Evolutionary conservation across 2,113 vertebrate genomes (phyloP).

Genomic region (Microtus ochrogaster): DNA sequence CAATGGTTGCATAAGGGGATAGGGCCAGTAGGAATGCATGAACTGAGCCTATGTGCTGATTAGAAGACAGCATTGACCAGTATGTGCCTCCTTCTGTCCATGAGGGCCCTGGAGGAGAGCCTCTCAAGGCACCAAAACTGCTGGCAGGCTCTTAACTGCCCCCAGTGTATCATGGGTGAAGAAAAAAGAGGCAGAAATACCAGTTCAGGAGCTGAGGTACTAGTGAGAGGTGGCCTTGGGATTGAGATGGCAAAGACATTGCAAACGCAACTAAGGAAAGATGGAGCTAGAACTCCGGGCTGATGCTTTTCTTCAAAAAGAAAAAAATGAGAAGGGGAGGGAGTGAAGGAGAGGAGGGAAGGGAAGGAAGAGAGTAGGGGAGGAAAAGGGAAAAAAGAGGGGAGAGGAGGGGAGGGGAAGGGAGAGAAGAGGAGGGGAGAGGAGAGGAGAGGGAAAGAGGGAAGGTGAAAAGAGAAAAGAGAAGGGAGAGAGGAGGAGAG

Average conservation of each 20-base stretch:
- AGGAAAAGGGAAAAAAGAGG: too few species aligned
- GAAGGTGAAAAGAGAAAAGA: too few species aligned
- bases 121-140: background rate
- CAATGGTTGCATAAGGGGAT: accelerated
- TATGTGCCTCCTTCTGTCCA: background rate
- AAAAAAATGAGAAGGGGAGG: too few species aligned
- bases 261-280: background rate
- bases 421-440: too few species aligned
- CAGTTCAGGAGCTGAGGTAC: too few species aligned
- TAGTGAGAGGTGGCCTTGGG: background rate
- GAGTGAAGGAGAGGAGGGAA: background rate
- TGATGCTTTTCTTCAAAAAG: background rate
- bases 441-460: background rate
- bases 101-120: background rate
- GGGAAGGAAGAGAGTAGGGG: too few species aligned
- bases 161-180: background rate
- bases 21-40: too few species aligned
- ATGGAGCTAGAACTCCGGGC: background rate
- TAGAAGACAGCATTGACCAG: accelerated
- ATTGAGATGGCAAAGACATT: background rate
- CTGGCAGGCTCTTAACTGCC: background rate
- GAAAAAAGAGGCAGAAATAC: background rate
- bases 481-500: too few species aligned
- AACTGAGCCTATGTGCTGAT: background rate
- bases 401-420: too few species aligned